A percentile compares a stretch with the other conserved stretches of the same genome.
These are phyloP conservation scores for Sapayoa aenigma DNA, from an alignment of 2,113 vertebrate genomes.

Conservation along the genomic window DNA sequence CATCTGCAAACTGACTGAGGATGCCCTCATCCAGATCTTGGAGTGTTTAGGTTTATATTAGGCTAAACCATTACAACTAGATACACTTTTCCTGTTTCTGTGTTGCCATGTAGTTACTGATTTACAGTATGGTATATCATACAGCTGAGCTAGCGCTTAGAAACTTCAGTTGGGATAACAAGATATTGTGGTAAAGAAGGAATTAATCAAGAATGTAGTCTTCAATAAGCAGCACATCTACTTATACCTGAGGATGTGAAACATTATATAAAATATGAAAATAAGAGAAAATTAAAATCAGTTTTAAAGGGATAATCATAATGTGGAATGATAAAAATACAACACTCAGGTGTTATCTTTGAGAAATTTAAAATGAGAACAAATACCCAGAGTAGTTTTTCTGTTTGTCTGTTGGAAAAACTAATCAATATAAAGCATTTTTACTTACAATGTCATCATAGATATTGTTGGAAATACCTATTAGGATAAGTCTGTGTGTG, in stretches of 20 bases:
- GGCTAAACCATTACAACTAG: neutral
- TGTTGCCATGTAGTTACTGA: neutral
- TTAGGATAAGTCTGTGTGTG: neutral
- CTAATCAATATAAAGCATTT: neutral
- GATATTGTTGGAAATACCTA: neutral
- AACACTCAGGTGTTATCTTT: neutral
- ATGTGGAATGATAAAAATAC: neutral
- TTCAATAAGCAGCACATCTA: neutral
- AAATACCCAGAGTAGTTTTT: neutral
- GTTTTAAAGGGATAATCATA: neutral
- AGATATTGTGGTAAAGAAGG: neutral
- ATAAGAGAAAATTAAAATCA: neutral
- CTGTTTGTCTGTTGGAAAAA: no score
- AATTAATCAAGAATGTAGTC: neutral
- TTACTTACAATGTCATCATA: neutral
- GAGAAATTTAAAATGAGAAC: neutral
- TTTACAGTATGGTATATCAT: neutral
- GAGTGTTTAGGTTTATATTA: no score
- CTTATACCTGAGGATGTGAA: neutral
- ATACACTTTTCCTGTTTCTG: neutral
- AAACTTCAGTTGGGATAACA: neutral
- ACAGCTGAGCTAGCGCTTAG: neutral
- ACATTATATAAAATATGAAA: neutral
- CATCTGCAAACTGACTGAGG: accelerated
- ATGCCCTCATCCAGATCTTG: neutral